Percentiles rank a stretch among this genome's conserved stretches.
Conservation (phyloP, 1,140 invertebrate genomes). For the Calycopis cecrops region DNA sequence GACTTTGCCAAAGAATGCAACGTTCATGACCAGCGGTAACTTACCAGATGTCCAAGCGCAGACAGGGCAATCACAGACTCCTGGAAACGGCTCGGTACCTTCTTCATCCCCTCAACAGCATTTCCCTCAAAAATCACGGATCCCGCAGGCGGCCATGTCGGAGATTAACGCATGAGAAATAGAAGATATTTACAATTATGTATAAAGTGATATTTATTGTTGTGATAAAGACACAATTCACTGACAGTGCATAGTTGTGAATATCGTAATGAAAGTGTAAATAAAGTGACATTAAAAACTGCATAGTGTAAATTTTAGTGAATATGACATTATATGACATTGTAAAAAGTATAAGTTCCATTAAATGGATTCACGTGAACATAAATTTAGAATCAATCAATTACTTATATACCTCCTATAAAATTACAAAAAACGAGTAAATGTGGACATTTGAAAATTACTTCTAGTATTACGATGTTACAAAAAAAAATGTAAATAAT, state of each 20-base stretch:
- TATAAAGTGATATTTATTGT: constrained; percentile 54
- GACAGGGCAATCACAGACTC: constrained; percentile 55
- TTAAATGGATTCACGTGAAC: constrained; percentile 16
- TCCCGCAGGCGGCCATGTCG: constrained; percentile 85
- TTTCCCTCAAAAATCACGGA: constrained; percentile 75
- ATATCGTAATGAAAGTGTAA: constrained; percentile 44
- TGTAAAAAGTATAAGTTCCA: constrained; percentile 22
- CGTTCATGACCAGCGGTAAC: constrained; percentile 75
- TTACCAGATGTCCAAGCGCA: constrained; percentile 74
- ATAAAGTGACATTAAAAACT: constrained; percentile 19
- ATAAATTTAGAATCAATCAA: constrained; percentile 9
- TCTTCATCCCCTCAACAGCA: constrained; percentile 62
- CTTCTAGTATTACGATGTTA: constrained; percentile 14
- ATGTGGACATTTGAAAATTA: constrained; percentile 10
- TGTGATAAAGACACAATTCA: constrained; percentile 35
- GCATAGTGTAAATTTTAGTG: constrained; percentile 28
- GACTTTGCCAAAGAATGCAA: constrained; percentile 76
- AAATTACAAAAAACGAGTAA: constrained; percentile 2
- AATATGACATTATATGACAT: constrained; percentile 9
- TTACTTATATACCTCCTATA: constrained; percentile 8
- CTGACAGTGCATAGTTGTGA: constrained; percentile 58
- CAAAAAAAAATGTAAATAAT: constrained; percentile 15
- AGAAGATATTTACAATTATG: constrained; percentile 75
- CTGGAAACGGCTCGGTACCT: constrained; percentile 60
- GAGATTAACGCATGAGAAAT: constrained; percentile 89